These are phyloP conservation scores for Pseudoatta argentina DNA, from an alignment of 1,140 invertebrate genomes.

Conservation along the genomic window DNA sequence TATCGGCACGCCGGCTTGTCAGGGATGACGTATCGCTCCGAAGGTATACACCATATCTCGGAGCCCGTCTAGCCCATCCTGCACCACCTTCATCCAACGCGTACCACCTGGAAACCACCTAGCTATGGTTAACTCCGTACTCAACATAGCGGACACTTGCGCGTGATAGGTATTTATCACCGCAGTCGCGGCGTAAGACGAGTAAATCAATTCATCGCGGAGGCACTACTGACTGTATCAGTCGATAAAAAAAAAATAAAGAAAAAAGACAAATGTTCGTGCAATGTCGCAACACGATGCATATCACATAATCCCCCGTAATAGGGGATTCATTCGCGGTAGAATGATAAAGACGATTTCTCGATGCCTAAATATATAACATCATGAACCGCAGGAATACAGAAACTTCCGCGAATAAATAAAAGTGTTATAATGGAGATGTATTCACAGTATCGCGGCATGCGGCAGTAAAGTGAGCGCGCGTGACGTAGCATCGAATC, in stretches of 20 bases:
- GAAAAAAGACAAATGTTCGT: not conserved
- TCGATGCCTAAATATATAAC: not conserved
- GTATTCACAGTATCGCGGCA: constrained; percentile 41
- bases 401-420: constrained; percentile 32
- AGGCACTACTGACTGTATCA: not conserved
- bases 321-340: not conserved
- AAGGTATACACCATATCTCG: constrained; percentile 66
- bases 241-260: not conserved
- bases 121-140: constrained; percentile 46
- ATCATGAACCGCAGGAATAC: not conserved
- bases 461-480: constrained; percentile 28
- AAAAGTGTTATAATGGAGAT: constrained; percentile 38
- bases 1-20: constrained; percentile 76
- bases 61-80: constrained; percentile 66
- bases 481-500: constrained; percentile 55
- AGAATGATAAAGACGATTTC: constrained; percentile 32
- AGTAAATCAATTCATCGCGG: constrained; percentile 64
- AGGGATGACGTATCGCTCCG: constrained; percentile 78
- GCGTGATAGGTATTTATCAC: constrained; percentile 73
- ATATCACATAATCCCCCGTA: not conserved
- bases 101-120: constrained; percentile 69
- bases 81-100: constrained; percentile 49
- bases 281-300: not conserved
- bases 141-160: constrained; percentile 67
- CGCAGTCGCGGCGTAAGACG: constrained; percentile 41